Evolutionary conservation across 2,797 vertebrate species (phyloP).

Genomic region (Helicolenus hilgendorfi): DNA sequence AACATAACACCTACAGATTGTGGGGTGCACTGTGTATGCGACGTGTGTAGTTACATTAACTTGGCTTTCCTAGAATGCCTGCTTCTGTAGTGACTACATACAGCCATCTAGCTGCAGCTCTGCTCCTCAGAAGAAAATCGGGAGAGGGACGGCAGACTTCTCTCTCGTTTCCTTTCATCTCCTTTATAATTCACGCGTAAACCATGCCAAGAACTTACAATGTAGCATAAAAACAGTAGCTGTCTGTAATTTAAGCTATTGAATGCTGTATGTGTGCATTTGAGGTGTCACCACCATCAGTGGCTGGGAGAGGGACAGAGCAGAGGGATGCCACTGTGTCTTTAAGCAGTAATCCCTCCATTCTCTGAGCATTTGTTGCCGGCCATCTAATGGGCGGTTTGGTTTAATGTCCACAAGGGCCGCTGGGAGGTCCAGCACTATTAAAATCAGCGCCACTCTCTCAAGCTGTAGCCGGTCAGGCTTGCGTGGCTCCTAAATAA

Average conservation of each 20-base stretch:
- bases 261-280: slow-evolving; percentile 33
- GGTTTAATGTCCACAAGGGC: slow-evolving; percentile 87
- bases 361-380: slow-evolving; percentile 86
- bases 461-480: slow-evolving; percentile 45
- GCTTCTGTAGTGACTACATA: slow-evolving; percentile 81
- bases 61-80: slow-evolving; percentile 76
- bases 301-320: slow-evolving; percentile 27
- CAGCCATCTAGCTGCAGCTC: slow-evolving; percentile 88
- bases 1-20: slow-evolving; percentile 37
- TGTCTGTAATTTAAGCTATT: slow-evolving; percentile 12
- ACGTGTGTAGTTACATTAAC: slow-evolving; percentile 43
- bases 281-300: slow-evolving; percentile 47
- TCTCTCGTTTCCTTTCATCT: slow-evolving; percentile 26
- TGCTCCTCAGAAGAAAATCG: slow-evolving; percentile 42
- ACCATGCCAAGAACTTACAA: slow-evolving; percentile 37
- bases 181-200: slow-evolving; percentile 19
- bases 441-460: slow-evolving; percentile 72
- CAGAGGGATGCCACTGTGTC: slow-evolving; percentile 81
- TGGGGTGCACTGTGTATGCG: slow-evolving; percentile 34
- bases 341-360: slow-evolving; percentile 88
- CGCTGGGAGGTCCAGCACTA: slow-evolving; percentile 85
- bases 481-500: slow-evolving; percentile 62
- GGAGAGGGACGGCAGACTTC: slow-evolving; percentile 40
- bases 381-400: slow-evolving; percentile 87
- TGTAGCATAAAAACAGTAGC: slow-evolving; percentile 11